These are phyloP conservation scores for Pteruthius melanotis DNA, from an alignment of 2,113 vertebrate species.

Conservation along the genomic window DNA sequence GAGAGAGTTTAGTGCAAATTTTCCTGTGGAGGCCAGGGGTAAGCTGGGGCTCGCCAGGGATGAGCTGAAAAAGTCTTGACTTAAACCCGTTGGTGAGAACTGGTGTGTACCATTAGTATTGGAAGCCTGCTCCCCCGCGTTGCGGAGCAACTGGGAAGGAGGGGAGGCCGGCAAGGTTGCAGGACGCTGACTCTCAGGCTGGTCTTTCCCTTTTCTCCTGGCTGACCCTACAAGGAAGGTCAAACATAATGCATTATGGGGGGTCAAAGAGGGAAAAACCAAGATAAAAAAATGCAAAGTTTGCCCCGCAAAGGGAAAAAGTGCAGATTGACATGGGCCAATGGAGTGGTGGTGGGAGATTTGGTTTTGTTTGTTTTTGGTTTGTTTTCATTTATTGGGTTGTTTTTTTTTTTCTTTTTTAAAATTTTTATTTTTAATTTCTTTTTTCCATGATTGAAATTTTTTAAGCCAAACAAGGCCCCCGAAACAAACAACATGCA, in stretches of 20 bases:
- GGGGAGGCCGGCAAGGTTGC: slow-evolving; percentile 86
- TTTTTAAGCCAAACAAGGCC: slow-evolving; percentile 82
- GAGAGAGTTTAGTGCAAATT: slow-evolving; percentile 97
- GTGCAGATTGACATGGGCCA: slow-evolving; percentile 80
- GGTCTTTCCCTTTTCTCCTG: slow-evolving; percentile 96
- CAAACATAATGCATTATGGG: slow-evolving; percentile 99
- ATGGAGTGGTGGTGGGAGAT: slow-evolving; percentile 67
- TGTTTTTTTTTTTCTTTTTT: background rate
- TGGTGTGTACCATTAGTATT: slow-evolving; percentile 93
- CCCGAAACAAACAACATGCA: slow-evolving; percentile 97
- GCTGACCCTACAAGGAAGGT: slow-evolving; percentile 99
- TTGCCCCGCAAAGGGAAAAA: slow-evolving; percentile 81
- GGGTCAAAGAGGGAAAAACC: slow-evolving; percentile 89
- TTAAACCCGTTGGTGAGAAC: slow-evolving; percentile 94
- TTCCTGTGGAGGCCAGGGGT: slow-evolving; percentile 91
- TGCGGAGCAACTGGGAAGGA: slow-evolving; percentile 87
- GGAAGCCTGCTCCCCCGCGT: slow-evolving; percentile 85
- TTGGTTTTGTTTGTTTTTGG: slow-evolving; percentile 58
- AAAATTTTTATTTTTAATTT: background rate
- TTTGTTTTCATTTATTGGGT: slow-evolving; percentile 20
- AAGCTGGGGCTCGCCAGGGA: slow-evolving; percentile 83
- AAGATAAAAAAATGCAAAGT: slow-evolving; percentile 83
- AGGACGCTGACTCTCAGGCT: slow-evolving; percentile 86
- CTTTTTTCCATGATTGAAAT: slow-evolving; percentile 65
- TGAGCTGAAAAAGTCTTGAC: slow-evolving; percentile 95